Evolutionary conservation across 2,113 vertebrate genomes (phyloP).

Genomic region (Melospiza georgiana): DNA sequence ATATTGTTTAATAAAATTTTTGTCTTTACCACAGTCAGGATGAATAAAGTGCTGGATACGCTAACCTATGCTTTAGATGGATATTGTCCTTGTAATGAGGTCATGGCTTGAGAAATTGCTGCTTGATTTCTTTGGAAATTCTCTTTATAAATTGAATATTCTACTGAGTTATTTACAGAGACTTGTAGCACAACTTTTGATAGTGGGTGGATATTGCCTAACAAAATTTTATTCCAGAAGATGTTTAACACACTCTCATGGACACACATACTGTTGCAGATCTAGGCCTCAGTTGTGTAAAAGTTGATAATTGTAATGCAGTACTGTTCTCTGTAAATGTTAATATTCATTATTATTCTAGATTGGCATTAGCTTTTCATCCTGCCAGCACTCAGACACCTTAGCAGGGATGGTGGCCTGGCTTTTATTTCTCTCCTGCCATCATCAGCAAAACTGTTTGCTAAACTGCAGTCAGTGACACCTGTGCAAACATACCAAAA

Average conservation of each 20-base stretch:
- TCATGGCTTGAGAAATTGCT: not conserved
- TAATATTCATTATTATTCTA: not conserved
- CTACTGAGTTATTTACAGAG: not conserved
- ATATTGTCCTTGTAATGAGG: not conserved
- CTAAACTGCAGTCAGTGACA: not conserved
- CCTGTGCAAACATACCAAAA: constrained; percentile 39
- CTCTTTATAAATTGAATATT: not conserved
- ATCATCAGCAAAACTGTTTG: constrained; percentile 2
- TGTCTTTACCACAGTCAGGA: not conserved
- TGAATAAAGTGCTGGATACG: not conserved
- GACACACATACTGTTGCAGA: not conserved
- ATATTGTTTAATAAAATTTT: not conserved
- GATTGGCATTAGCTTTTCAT: not conserved
- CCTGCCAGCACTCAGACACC: not conserved
- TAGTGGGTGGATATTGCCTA: not conserved
- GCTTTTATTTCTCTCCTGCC: not conserved
- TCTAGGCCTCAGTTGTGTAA: not conserved
- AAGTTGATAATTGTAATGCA: not conserved
- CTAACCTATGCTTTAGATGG: not conserved
- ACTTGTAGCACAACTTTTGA: not conserved
- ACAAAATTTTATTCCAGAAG: not conserved
- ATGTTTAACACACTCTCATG: not conserved
- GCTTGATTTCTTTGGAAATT: not conserved
- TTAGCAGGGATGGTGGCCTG: not conserved
- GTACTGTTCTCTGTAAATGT: not conserved